Conservation (phyloP, 2,113 vertebrate genomes). For the Holacanthus passer region DNA sequence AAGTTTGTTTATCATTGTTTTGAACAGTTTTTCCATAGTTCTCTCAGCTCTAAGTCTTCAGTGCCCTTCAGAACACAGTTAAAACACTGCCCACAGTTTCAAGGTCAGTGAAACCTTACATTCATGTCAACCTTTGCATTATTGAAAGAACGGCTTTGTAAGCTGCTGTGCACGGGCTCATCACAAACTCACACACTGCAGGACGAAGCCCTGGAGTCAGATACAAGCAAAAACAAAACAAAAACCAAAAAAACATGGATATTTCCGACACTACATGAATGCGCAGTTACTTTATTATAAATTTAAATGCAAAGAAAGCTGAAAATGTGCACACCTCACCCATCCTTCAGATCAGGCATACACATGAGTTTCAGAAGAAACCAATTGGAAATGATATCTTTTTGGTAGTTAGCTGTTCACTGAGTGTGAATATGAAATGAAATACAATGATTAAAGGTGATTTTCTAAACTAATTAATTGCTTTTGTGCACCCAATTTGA, state of each 20-base stretch:
- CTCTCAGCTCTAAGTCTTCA: no score
- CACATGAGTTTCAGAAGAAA: neutral
- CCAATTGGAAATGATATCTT: neutral
- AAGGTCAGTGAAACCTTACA: no score
- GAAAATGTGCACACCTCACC: neutral
- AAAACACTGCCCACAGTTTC: no score
- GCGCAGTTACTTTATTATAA: neutral
- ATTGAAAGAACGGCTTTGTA: no score
- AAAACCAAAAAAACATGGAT: no score
- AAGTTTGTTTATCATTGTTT: no score
- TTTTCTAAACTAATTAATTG: slow-evolving; percentile 2
- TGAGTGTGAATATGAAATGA: neutral
- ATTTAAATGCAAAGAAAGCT: neutral
- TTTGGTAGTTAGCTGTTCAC: neutral
- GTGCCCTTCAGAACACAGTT: no score
- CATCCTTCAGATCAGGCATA: neutral
- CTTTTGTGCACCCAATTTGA: neutral
- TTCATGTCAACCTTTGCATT: no score
- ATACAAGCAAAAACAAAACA: neutral
- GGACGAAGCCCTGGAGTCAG: neutral
- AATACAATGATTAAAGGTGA: neutral
- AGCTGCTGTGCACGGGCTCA: neutral
- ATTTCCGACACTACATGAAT: neutral
- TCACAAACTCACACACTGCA: neutral
- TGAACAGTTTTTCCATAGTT: no score